Evolutionary conservation across 2,797 vertebrate genomes (phyloP).

Genomic region (Pangasius mekongensis): DNA sequence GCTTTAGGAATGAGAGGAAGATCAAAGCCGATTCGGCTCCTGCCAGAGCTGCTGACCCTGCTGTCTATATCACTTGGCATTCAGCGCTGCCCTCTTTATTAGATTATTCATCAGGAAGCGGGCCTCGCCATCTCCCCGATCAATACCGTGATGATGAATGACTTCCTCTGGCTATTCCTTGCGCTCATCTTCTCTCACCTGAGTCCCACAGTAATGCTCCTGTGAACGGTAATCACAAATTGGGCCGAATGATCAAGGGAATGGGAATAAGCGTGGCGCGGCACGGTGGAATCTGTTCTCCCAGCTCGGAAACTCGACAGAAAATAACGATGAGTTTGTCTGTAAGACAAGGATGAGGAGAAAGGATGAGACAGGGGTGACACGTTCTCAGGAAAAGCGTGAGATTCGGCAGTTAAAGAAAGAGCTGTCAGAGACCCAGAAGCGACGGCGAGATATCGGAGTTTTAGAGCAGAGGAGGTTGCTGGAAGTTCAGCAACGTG

Average conservation of each 20-base stretch:
- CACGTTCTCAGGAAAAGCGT: slow-evolving; percentile 11
- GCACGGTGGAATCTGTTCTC: slow-evolving; percentile 3
- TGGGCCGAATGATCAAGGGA: slow-evolving; percentile 30
- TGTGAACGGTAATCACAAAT: slow-evolving; percentile 20
- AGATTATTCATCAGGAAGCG: slow-evolving; percentile 59
- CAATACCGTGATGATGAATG: slow-evolving; percentile 57
- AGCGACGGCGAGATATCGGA: neutral
- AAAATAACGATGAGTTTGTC: slow-evolving; percentile 23
- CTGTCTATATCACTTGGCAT: slow-evolving; percentile 54
- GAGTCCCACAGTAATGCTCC: neutral
- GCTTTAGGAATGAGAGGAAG: slow-evolving; percentile 47
- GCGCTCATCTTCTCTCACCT: slow-evolving; percentile 33
- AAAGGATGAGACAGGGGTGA: slow-evolving; percentile 23
- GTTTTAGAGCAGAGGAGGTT: slow-evolving; percentile 1
- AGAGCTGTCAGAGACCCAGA: slow-evolving; percentile 5
- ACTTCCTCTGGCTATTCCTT: slow-evolving; percentile 43
- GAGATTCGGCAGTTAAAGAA: neutral
- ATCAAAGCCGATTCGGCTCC: slow-evolving; percentile 39
- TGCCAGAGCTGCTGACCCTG: slow-evolving; percentile 48
- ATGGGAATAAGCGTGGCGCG: neutral
- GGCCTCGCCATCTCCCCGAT: slow-evolving; percentile 26
- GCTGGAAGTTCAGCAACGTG: neutral
- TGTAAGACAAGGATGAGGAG: neutral
- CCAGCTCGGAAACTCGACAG: neutral
- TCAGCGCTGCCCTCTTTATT: slow-evolving; percentile 56